Base-by-base conservation (phyloP, 2,113 vertebrate genomes). In the Channa argus region DNA sequence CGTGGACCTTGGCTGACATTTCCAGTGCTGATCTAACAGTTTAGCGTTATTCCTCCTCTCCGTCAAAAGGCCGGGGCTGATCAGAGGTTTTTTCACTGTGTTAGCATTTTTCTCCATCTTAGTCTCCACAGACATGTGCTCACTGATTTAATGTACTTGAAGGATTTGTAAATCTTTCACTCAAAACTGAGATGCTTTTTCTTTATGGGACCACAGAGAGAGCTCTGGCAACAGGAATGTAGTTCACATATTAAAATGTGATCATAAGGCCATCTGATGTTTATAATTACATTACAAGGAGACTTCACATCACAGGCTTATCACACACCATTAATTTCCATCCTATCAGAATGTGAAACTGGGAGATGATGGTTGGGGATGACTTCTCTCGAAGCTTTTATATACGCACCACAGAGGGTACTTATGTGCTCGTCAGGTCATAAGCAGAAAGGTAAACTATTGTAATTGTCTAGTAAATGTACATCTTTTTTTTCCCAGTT, bases 81-180 rank as follows among this genome's bases (percentile, higher is more conserved):
- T 80, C 38, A 34, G 64, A 62, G 61, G 60, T 10, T 86, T 81
- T 84, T 86, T 81, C 83, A 86, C 61, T 55, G 43, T 51, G 49
- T 77, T 76, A 73, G 76, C 69, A 8, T 62, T 83, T 83, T 85
- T 59, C 60, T 77, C 63, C 52, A 70, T 58, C 47, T 79, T 36
- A n/a, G 59, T 65, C 79, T 72, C 66, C 9, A 3, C 14, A 36
- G 64, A 36, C 66, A 65, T n/a, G 49, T 64, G 38, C 41, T 69
- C 66, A 33, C 41, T 61, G 38, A 65, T 73, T 81, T 68, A 85
- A 71, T 69, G 56, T 11, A 38, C 80, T 34, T 62, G 11, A 36
- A 74, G 70, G 72, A 79, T 82, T 64, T 49, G 55, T 80, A 79
- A 84, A 81, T 79, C 66, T 77, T 81, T 84, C 64, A 67, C 24